These are phyloP conservation scores for Paramormyrops hopkinsi DNA, from an alignment of 2,797 vertebrate species.

Conservation along the genomic window DNA sequence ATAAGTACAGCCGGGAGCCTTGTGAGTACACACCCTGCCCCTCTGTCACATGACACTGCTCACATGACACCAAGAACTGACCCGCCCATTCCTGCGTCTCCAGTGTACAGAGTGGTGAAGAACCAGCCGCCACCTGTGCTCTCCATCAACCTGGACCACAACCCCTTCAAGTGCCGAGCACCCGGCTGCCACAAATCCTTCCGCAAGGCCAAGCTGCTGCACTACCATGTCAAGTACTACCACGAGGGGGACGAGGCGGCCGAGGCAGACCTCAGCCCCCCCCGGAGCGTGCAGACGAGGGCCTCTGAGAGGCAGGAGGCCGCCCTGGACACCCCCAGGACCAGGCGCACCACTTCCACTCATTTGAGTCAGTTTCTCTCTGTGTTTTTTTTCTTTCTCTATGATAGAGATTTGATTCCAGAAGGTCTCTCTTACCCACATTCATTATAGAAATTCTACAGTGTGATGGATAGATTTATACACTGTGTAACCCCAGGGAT, in stretches of 20 bases:
- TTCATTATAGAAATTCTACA: not conserved
- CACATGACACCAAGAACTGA: not conserved
- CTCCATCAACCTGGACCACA: constrained; percentile 83
- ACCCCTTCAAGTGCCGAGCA: constrained; percentile 87
- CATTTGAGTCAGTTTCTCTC: constrained; percentile 70
- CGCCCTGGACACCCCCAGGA: constrained; percentile 67
- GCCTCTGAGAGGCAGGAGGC: constrained; percentile 70
- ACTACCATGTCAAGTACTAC: constrained; percentile 98
- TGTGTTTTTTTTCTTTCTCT: not conserved
- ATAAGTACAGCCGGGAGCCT: constrained; percentile 75
- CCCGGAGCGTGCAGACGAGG: constrained; percentile 76
- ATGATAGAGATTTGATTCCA: not conserved
- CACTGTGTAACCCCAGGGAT: not conserved
- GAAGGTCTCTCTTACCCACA: not conserved
- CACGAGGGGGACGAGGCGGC: constrained; percentile 73
- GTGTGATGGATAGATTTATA: not conserved
- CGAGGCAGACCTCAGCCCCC: constrained; percentile 69
- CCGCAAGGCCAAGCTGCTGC: constrained; percentile 87
- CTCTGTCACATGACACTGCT: not conserved
- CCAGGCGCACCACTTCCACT: constrained; percentile 73
- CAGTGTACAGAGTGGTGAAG: constrained; percentile 77
- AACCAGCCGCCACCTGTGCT: constrained; percentile 79
- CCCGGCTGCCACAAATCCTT: constrained; percentile 86
- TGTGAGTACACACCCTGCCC: constrained; percentile 48
- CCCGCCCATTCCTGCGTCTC: constrained; percentile 8